A percentile compares a stretch with the other conserved stretches of the same genome.
Conservation (phyloP, 2,888 invertebrate species). For the Podabrus alpinus region DNA sequence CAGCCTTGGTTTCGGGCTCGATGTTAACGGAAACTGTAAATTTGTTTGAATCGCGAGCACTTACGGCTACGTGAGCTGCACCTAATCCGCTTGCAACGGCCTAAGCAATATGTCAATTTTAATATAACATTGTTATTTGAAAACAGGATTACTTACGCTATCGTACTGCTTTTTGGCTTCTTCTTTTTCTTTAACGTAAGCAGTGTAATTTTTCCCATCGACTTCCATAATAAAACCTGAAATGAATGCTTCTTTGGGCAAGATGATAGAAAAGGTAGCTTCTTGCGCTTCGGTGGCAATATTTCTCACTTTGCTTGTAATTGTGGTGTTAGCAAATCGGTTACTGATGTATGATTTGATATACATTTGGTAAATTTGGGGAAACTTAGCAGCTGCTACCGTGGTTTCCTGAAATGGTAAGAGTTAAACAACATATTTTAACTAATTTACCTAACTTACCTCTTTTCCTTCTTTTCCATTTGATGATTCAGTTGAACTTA, state of each 20-base stretch:
- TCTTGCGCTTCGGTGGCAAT: constrained; percentile 64
- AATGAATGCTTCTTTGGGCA: constrained; percentile 73
- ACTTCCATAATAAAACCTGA: constrained; percentile 71
- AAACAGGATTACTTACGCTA: constrained; percentile 36
- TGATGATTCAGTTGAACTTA: neutral
- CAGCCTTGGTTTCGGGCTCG: constrained; percentile 64
- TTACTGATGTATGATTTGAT: constrained; percentile 67
- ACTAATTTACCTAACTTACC: neutral
- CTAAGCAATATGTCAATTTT: constrained; percentile 34
- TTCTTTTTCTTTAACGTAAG: constrained; percentile 68
- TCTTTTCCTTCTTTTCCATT: neutral
- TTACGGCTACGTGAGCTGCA: constrained; percentile 67
- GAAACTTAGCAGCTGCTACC: neutral
- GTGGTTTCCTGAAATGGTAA: neutral
- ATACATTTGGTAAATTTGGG: constrained; percentile 63
- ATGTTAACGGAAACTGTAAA: constrained; percentile 72
- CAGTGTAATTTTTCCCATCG: constrained; percentile 65
- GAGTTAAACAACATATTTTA: neutral
- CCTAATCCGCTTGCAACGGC: constrained; percentile 64
- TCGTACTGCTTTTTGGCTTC: constrained; percentile 61
- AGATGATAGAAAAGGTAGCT: constrained; percentile 67
- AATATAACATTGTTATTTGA: neutral
- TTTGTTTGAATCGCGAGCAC: constrained; percentile 71
- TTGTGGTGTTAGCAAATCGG: constrained; percentile 68
- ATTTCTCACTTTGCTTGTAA: constrained; percentile 68